Conservation (phyloP, 1,140 invertebrate species). For the Caerostris darwini region DNA sequence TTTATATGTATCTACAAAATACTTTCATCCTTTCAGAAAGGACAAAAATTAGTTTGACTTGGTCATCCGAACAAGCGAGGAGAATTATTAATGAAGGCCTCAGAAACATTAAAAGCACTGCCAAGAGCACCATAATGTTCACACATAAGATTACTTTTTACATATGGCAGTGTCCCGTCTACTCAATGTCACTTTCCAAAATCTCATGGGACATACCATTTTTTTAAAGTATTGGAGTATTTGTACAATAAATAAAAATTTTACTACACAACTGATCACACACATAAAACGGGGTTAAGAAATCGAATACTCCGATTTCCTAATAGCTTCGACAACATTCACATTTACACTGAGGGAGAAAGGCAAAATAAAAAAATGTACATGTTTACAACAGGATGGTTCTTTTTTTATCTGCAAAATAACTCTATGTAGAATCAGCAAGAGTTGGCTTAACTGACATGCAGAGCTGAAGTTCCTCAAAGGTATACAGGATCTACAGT, state of each 20-base stretch:
- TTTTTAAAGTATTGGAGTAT: conserved; percentile 28
- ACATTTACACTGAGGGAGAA: conserved; percentile 47
- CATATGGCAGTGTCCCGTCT: conserved; percentile 52
- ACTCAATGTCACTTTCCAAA: conserved; percentile 20
- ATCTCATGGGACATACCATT: conserved; percentile 24
- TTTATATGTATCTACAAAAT: conserved; percentile 78
- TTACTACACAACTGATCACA: conserved; percentile 69
- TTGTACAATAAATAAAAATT: conserved; percentile 77
- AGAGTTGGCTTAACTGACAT: conserved; percentile 53
- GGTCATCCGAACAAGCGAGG: conserved; percentile 51
- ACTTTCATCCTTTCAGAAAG: conserved; percentile 71
- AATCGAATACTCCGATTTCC: background rate
- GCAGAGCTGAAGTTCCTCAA: conserved; percentile 63
- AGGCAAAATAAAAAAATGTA: conserved; percentile 31
- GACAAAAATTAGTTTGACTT: conserved; percentile 56
- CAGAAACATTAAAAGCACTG: conserved; percentile 68
- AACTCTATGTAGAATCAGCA: background rate
- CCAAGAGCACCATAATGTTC: conserved; percentile 71
- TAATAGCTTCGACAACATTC: conserved; percentile 49
- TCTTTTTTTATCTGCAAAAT: conserved; percentile 32
- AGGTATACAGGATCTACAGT: conserved; percentile 73
- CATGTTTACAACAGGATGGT: conserved; percentile 51
- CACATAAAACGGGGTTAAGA: conserved; percentile 44
- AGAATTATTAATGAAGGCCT: conserved; percentile 70
- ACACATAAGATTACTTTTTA: conserved; percentile 72